A percentile compares a stretch with the other conserved stretches of the same genome.
Evolutionary conservation across 1,140 invertebrate species (phyloP).

Genomic region (Lysiphlebus fabarum): DNA sequence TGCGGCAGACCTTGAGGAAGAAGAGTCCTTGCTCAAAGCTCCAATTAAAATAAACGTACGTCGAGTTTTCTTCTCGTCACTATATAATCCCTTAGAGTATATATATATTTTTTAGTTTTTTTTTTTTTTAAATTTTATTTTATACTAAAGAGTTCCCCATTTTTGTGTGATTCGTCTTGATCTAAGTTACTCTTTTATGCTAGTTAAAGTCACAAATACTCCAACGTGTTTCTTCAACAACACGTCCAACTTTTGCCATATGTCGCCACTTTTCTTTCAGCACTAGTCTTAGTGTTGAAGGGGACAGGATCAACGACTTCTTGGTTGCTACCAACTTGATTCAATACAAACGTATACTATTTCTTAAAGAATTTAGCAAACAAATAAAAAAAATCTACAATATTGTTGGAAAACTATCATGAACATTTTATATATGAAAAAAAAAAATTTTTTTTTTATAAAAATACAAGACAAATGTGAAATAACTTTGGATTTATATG

Average conservation of each 20-base stretch:
- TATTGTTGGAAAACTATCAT: too few species aligned
- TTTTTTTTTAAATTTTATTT: neutral
- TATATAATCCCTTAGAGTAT: neutral
- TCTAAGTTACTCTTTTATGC: neutral
- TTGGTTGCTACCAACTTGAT: neutral
- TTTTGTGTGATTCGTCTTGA: constrained; percentile 8
- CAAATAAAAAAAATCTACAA: neutral
- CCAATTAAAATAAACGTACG: constrained; percentile 27
- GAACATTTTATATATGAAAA: too few species aligned
- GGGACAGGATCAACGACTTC: constrained; percentile 7
- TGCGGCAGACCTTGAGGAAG: constrained; percentile 20
- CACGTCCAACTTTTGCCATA: constrained; percentile 4
- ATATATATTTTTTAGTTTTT: neutral
- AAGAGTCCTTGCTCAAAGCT: constrained; percentile 17
- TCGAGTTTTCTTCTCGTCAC: constrained; percentile 23
- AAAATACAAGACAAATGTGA: too few species aligned
- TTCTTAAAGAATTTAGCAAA: neutral
- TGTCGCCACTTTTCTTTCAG: constrained; percentile 3
- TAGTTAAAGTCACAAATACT: constrained; percentile 16
- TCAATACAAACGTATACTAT: neutral
- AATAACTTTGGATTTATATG: too few species aligned
- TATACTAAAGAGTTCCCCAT: neutral
- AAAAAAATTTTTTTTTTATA: too few species aligned
- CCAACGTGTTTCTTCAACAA: constrained; percentile 11
- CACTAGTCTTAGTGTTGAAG: too few species aligned